These are phyloP conservation scores for Scytalopus superciliaris DNA, from an alignment of 2,113 vertebrate species.

Conservation along the genomic window DNA sequence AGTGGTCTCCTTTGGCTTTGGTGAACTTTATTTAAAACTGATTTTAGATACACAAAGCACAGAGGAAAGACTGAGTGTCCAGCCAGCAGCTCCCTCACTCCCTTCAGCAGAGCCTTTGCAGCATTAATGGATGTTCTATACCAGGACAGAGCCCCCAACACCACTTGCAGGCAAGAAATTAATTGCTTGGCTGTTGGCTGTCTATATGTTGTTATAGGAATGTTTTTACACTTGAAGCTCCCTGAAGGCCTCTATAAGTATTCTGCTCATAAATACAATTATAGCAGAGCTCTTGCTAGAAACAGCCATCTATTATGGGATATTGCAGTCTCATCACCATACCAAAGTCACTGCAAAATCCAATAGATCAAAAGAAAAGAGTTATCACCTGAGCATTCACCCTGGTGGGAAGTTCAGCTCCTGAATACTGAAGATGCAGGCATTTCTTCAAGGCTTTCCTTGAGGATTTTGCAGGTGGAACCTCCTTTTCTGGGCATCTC, in stretches of 20 bases:
- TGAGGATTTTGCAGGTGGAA: background rate
- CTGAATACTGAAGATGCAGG: background rate
- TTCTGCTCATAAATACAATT: conserved; percentile 74
- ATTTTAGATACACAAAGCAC: background rate
- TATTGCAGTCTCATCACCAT: conserved; percentile 63
- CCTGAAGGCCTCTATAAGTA: conserved; percentile 67
- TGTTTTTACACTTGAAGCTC: conserved; percentile 63
- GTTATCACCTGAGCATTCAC: conserved; percentile 46
- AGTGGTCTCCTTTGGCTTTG: background rate
- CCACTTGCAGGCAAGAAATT: conserved; percentile 47
- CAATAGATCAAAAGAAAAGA: conserved; percentile 67
- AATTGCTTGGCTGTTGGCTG: conserved; percentile 62
- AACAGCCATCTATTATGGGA: conserved; percentile 63
- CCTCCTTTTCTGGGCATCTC: background rate
- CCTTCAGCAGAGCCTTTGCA: background rate
- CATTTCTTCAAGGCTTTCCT: background rate
- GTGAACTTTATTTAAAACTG: background rate
- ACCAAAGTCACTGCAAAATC: conserved; percentile 60
- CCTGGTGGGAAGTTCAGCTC: background rate
- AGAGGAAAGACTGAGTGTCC: background rate
- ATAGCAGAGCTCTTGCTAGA: conserved; percentile 56
- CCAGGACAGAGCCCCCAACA: background rate
- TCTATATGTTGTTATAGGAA: conserved; percentile 63
- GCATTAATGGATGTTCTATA: conserved; percentile 10
- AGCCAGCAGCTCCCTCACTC: background rate